Evolutionary conservation across 1,140 invertebrate species (phyloP).

Genomic region (Nymphalis io): DNA sequence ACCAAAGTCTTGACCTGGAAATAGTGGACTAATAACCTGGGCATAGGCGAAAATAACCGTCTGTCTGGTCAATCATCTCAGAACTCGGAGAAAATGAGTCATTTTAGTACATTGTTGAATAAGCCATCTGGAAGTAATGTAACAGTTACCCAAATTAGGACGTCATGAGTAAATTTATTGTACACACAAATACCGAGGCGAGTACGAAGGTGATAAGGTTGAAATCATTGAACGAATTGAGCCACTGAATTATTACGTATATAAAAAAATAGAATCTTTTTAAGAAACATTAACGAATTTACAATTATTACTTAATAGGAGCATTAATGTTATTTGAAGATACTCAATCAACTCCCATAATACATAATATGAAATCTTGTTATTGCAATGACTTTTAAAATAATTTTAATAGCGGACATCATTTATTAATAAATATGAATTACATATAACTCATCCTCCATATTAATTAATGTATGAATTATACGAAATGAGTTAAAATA

Average conservation of each 20-base stretch:
- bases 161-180: constrained; percentile 64
- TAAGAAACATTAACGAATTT: neutral
- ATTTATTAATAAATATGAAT: too few relatives aligned
- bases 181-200: constrained; percentile 59
- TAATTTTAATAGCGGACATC: too few relatives aligned
- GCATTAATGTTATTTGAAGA: too few relatives aligned
- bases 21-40: constrained; percentile 51
- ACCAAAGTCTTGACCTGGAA: constrained; percentile 50
- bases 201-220: constrained; percentile 62
- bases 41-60: constrained; percentile 53
- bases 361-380: too few relatives aligned
- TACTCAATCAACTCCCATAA: too few relatives aligned
- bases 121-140: constrained; percentile 48
- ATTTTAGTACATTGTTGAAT: constrained; percentile 70
- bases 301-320: too few relatives aligned
- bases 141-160: constrained; percentile 72
- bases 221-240: constrained; percentile 53
- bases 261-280: neutral
- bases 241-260: constrained; percentile 54
- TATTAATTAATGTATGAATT: too few relatives aligned
- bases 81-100: constrained; percentile 64
- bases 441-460: too few relatives aligned
- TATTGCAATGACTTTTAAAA: too few relatives aligned
- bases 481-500: too few relatives aligned
- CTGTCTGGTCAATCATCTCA: constrained; percentile 43